Conservation (phyloP, 1,140 invertebrate genomes). For the Penaeus indicus region DNA sequence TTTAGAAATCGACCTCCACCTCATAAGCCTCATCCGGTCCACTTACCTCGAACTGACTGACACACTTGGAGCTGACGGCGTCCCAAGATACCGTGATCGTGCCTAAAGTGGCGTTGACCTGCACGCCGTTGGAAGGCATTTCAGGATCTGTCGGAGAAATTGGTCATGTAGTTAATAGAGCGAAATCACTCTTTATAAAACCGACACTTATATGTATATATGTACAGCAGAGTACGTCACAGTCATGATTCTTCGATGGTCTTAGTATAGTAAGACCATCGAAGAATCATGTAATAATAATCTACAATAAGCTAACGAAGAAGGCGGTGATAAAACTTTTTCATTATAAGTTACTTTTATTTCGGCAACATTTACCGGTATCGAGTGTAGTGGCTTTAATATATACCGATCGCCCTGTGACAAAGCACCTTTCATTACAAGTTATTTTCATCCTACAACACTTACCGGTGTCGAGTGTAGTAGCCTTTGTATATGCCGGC, state of each 20-base stretch:
- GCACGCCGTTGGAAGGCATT: conserved; percentile 17
- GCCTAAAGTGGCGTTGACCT: background rate
- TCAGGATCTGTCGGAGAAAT: conserved; percentile 36
- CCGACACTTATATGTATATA: too few species aligned
- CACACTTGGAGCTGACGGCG: background rate
- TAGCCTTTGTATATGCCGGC: conserved; percentile 15
- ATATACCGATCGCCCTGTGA: background rate
- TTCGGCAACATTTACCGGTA: too few species aligned
- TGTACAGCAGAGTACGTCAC: too few species aligned
- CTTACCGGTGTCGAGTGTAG: conserved; percentile 13
- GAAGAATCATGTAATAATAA: too few species aligned
- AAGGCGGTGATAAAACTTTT: too few species aligned
- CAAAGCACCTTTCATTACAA: background rate
- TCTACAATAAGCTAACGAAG: too few species aligned
- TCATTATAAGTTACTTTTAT: too few species aligned
- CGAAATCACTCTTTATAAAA: too few species aligned
- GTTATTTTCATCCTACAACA: too few species aligned
- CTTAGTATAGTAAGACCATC: too few species aligned
- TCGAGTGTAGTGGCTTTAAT: background rate
- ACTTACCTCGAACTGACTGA: conserved; percentile 38
- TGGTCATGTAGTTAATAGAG: background rate
- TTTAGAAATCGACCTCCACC: too few species aligned
- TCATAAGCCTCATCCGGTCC: background rate
- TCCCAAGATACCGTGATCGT: conserved; percentile 21
- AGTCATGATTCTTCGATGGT: too few species aligned